A percentile compares a stretch with the other conserved stretches of the same genome.
Evolutionary conservation across 2,113 vertebrate species (phyloP).

Genomic region (Oncorhynchus masou): DNA sequence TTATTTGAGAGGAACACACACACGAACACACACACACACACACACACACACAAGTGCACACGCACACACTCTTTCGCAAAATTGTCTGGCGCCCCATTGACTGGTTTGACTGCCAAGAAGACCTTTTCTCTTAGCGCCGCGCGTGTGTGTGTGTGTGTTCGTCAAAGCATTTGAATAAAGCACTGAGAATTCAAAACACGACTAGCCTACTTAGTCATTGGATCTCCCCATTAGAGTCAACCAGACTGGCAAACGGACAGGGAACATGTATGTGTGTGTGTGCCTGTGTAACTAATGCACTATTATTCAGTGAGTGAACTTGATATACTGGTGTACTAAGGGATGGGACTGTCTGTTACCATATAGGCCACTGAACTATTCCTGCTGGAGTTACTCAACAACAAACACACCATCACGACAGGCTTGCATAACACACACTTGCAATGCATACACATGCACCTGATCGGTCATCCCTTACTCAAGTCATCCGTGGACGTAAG

Average conservation of each 20-base stretch:
- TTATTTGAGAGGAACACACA: background rate
- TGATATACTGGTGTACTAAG: background rate
- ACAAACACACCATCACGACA: background rate
- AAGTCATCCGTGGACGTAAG: conserved; percentile 36
- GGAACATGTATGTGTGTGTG: background rate
- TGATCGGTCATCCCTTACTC: background rate
- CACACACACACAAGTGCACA: background rate
- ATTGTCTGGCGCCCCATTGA: conserved; percentile 59
- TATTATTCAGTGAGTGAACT: background rate
- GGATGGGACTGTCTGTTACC: conserved; percentile 9
- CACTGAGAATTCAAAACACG: conserved; percentile 67
- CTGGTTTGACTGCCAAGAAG: conserved; percentile 63
- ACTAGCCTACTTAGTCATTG: conserved; percentile 59
- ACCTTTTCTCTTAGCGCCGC: conserved; percentile 46
- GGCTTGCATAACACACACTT: background rate
- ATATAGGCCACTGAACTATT: conserved; percentile 17
- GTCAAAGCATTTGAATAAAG: conserved; percentile 57
- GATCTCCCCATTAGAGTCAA: conserved; percentile 4
- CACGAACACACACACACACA: background rate
- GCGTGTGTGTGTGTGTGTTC: background rate
- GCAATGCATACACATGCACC: background rate
- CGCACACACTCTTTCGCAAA: background rate
- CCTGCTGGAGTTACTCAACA: conserved; percentile 11
- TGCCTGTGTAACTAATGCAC: background rate
- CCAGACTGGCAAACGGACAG: background rate